Percentiles rank a stretch among this genome's conserved stretches.
Conservation (phyloP, 2,888 invertebrate species). For the Nebria salina region DNA sequence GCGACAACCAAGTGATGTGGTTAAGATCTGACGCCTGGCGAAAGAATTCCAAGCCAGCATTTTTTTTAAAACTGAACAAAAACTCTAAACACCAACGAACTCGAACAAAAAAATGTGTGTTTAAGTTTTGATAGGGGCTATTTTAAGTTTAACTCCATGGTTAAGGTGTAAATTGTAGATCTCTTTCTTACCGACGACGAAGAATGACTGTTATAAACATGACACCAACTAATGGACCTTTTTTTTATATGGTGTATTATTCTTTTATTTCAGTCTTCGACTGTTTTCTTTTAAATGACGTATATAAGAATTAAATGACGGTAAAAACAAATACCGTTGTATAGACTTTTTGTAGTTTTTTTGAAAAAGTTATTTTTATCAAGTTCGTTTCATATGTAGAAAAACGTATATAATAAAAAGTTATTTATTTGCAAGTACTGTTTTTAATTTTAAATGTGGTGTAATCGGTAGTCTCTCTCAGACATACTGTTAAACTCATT, state of each 20-base stretch:
- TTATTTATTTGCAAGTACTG: too few species aligned
- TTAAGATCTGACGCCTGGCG: conserved; percentile 25
- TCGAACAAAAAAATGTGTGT: conserved; percentile 17
- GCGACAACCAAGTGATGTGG: conserved; percentile 36
- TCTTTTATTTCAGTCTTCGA: not conserved
- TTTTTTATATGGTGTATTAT: conserved; percentile 26
- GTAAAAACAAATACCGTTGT: not conserved
- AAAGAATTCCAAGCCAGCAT: not conserved
- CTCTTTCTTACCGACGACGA: conserved; percentile 26
- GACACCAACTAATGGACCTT: conserved; percentile 40
- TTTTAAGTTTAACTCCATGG: conserved; percentile 30
- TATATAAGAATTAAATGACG: not conserved
- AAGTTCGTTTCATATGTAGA: too few species aligned
- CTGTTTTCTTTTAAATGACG: not conserved
- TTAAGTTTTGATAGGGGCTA: conserved; percentile 36
- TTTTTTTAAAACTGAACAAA: not conserved
- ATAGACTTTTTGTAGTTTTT: not conserved
- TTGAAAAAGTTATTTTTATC: not conserved
- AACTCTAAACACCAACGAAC: not conserved
- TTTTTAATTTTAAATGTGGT: too few species aligned
- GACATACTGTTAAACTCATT: too few species aligned
- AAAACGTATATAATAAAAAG: too few species aligned
- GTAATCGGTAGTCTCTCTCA: too few species aligned
- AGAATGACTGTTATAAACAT: conserved; percentile 39
- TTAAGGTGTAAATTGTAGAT: conserved; percentile 42